Evolutionary conservation across 1,140 invertebrate species (phyloP), one percentile per base, ranked within the genome.

Genomic region (Pseudachorutes palmiensis): DNA sequence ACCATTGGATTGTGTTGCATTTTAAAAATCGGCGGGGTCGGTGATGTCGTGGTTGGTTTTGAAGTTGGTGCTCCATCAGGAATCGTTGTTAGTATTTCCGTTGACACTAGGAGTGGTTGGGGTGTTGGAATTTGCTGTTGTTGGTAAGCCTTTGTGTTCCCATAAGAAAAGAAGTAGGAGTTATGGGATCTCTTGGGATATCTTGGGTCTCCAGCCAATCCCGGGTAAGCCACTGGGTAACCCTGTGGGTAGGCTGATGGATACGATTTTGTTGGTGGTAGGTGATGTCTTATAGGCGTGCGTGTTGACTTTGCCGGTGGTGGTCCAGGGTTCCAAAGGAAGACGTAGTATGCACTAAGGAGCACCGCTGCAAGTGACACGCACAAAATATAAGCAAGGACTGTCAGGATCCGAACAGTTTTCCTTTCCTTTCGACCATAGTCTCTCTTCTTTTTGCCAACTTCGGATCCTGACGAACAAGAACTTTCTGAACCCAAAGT

Each of bases 351-450:
- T 14, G 96, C 82, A 0, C 92, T 95, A 29, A 98, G 83, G 77
- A 97, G 89, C 70, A 97, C 94, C 2, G 94, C 94, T 0, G 92
- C 94, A 68, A 95, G 81, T 16, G 94, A 97, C 66, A 98, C 94
- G 71, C 91, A 92, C 75, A 97, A 60, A 61, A 97, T 87, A 80
- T 98, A 98, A 9, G 93, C 92, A 68, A 97, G 84, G 33, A 98
- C 94, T 1, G 94, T 97, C 66, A 97, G 82, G 62, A 97, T 88
- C n/a, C 94, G 85, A 36, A 97, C 82, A 73, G 88, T 81, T 80
- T 94, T 94, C 77, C 90, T 89, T 76, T 92, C 89, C 71, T 88
- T 86, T 76, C 90, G 90, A 26, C 70, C 64, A 61, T 49, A 64
- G 2, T 64, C 62, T 22, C 14, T 48, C 16, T 51, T 49, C 33